Percentiles rank a stretch among this genome's conserved stretches.
Evolutionary conservation across 2,113 vertebrate species (phyloP).

Genomic region (Crotophaga sulcirostris): DNA sequence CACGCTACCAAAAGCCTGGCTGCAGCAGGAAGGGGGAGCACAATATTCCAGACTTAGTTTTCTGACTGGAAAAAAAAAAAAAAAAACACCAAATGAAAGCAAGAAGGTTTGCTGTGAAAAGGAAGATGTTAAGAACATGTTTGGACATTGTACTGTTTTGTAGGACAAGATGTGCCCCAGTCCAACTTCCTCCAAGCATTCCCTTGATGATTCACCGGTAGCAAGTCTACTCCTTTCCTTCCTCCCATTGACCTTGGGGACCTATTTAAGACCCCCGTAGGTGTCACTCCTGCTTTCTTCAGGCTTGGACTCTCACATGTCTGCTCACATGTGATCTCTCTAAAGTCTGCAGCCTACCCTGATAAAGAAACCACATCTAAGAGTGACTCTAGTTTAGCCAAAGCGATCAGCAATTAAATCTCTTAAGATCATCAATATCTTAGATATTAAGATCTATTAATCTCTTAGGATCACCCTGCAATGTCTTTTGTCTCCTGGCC

Average conservation of each 20-base stretch:
- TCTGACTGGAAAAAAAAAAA: background rate
- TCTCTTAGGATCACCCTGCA: background rate
- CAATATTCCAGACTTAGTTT: background rate
- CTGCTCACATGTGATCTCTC: background rate
- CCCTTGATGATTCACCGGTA: background rate
- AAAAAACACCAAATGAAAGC: background rate
- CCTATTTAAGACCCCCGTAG: background rate
- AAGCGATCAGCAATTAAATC: background rate
- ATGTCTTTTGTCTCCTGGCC: background rate
- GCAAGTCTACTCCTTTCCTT: background rate
- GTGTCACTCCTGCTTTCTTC: background rate
- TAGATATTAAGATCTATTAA: background rate
- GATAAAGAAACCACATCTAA: background rate
- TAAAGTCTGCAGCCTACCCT: background rate
- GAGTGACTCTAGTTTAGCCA: background rate
- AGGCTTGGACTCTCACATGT: background rate
- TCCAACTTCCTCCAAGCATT: background rate
- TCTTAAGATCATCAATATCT: background rate
- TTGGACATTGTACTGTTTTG: background rate
- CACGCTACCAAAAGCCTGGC: background rate
- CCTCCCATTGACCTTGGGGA: background rate
- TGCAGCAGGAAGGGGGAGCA: background rate
- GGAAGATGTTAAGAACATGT: background rate
- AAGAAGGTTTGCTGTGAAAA: background rate
- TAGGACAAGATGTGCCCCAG: background rate